These are phyloP conservation scores for Haemorhous mexicanus DNA, from an alignment of 2,113 vertebrate species.

Conservation along the genomic window DNA sequence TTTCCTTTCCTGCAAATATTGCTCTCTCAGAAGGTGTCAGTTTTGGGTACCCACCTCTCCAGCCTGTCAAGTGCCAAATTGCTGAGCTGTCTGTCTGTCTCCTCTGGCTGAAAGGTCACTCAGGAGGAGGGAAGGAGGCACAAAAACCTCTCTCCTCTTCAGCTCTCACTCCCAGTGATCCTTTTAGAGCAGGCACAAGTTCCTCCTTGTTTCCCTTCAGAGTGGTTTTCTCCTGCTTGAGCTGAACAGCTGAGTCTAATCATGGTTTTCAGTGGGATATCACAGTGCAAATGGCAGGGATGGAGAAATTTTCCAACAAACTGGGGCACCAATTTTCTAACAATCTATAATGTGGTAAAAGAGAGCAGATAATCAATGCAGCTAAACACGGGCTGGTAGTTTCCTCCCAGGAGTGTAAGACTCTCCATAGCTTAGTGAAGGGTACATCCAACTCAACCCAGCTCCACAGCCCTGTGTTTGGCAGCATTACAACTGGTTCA, in stretches of 20 bases:
- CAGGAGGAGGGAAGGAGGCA: background rate
- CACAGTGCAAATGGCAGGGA: background rate
- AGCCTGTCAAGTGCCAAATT: background rate
- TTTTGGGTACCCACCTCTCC: background rate
- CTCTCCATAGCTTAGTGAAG: background rate
- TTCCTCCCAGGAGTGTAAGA: background rate
- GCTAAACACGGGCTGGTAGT: background rate
- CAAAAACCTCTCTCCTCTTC: background rate
- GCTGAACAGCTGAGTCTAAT: background rate
- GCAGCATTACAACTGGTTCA: background rate
- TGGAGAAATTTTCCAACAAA: background rate
- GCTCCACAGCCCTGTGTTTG: background rate
- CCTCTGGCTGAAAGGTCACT: fast-evolving
- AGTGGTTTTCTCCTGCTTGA: fast-evolving
- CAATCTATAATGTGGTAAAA: background rate
- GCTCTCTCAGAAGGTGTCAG: background rate
- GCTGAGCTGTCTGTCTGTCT: background rate
- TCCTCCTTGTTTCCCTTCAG: background rate
- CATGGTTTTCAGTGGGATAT: background rate
- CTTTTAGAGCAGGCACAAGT: background rate
- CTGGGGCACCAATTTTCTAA: background rate
- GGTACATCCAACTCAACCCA: background rate
- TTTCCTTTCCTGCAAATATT: background rate
- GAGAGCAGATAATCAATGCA: background rate
- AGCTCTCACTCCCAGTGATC: background rate